A percentile compares a stretch with the other conserved stretches of the same genome.
phyloP scores from a whole-genome alignment of 2,113 vertebrate genomes.

The Bettongia penicillata region DNA sequence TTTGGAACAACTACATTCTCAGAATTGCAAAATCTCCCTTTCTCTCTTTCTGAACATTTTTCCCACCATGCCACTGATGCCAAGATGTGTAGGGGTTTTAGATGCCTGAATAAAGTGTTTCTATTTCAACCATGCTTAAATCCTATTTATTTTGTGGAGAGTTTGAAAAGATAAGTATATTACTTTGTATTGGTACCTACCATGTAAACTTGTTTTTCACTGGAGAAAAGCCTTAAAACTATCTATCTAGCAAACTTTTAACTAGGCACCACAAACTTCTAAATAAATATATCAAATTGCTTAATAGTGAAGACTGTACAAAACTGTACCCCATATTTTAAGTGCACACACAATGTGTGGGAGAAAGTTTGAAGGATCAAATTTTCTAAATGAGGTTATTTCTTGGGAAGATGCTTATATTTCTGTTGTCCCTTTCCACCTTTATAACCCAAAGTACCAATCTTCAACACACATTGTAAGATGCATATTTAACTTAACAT shows the following conservation, averaged over 20 bases:
- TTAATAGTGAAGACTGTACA: background rate
- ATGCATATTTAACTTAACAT: background rate
- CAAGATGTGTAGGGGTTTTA: conserved; percentile 35
- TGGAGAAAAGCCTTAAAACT: too few species aligned
- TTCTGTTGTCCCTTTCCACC: conserved; percentile 2
- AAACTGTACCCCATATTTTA: conserved; percentile 2
- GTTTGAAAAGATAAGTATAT: conserved; percentile 46
- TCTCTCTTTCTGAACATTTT: conserved; percentile 3
- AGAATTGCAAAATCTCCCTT: conserved; percentile 45
- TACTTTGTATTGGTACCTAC: background rate
- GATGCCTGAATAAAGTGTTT: conserved; percentile 29
- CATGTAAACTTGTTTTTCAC: conserved; percentile 15
- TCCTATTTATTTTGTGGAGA: conserved; percentile 50
- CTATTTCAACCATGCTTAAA: conserved; percentile 24
- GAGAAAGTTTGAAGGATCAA: conserved; percentile 31
- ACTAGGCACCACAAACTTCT: background rate
- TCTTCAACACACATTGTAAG: background rate
- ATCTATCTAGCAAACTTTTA: background rate
- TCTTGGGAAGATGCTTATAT: conserved; percentile 30
- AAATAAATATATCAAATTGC: background rate
- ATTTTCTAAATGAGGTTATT: conserved; percentile 23
- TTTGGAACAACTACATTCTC: conserved; percentile 43
- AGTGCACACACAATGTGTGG: background rate
- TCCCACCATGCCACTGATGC: conserved; percentile 47
- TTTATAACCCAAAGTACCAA: conserved; percentile 3